A percentile compares a stretch with the other conserved stretches of the same genome.
phyloP scores from a whole-genome alignment of 53 echinoderm and acorn worm genomes.

The Glandiceps talaboti region DNA sequence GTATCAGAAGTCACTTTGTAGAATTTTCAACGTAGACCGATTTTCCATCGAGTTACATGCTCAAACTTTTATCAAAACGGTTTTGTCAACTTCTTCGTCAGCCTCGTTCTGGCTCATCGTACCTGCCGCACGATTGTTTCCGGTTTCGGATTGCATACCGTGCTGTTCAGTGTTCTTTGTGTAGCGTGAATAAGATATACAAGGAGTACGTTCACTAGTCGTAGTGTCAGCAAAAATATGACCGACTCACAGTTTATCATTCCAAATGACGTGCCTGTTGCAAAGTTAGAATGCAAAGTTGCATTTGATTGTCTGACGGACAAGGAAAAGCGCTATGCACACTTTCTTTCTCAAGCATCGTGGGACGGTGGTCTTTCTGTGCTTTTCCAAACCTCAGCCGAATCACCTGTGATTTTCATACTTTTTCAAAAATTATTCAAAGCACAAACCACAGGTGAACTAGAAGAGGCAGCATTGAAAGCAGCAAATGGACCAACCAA shows the following conservation, averaged over 20 bases:
- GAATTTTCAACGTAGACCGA: too few relatives aligned
- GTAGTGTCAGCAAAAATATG: background rate
- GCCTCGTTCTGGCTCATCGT: too few relatives aligned
- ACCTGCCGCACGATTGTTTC: too few relatives aligned
- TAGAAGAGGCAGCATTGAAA: conserved; percentile 34
- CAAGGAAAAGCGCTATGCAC: conserved; percentile 84
- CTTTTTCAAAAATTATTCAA: conserved; percentile 63
- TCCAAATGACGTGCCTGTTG: conserved; percentile 68
- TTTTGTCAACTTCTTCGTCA: too few relatives aligned
- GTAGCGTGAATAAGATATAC: too few relatives aligned
- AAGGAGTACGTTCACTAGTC: too few relatives aligned
- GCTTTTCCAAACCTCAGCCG: conserved; percentile 78
- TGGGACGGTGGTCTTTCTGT: conserved; percentile 83
- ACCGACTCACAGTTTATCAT: conserved; percentile 56
- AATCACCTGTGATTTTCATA: conserved; percentile 68
- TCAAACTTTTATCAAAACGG: too few relatives aligned
- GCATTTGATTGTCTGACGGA: conserved; percentile 52
- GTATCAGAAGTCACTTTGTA: too few relatives aligned
- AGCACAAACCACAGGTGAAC: conserved; percentile 32
- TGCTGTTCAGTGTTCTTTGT: too few relatives aligned
- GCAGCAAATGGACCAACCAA: conserved; percentile 16
- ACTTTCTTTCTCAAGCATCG: conserved; percentile 58
- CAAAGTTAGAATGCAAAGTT: conserved; percentile 58
- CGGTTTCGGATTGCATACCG: too few relatives aligned
- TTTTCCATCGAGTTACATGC: too few relatives aligned